Base-by-base conservation (phyloP, 2,797 vertebrate species). In the Lemur catta region DNA sequence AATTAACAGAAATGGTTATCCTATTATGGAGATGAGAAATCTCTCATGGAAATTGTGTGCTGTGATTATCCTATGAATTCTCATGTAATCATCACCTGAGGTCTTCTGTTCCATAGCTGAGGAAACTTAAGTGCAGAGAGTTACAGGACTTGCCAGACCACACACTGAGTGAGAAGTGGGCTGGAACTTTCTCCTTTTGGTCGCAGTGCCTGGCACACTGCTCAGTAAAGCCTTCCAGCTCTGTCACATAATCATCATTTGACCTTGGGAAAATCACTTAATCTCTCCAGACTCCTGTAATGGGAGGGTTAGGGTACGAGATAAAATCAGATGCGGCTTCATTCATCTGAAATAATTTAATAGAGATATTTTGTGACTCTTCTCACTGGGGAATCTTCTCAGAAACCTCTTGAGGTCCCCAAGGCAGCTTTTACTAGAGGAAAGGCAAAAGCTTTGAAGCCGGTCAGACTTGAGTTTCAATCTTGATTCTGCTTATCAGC, bases 331-430 rank as follows among this genome's bases (percentile, higher is more conserved):
- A 82, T 11, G 33, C 78, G 33, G 3, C 17, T 93, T 79, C 52
- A 71, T 93, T 93, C 33, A 50, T 86, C 55, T 93, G 41, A 95
- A 89, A 89, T 89, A 81, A 89, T 74, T 61, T 78, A 59, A 35
- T 43, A 76, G 7, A 33, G 30, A 48, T 50, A 43, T 91, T 91
- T 86, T 41, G 35, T 61, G 22, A 71, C n/a, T 86, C 35, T 78
- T 86, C 55, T 76, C 67, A 61, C 0, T 8, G 61, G 52, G 20
- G 2, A 81, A 14, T 81, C 30, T 85, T 75, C 61, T 91, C 38
- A 38, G 84, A 69, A 50, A 80, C 17, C 10, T 82, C 41, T 48
- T 65, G 35, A 65, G 17, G 10, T 72, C 48, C 35, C 78, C 46
- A 52, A 61, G 26, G 18, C 7, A 74, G n/a, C n/a, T 92, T 94